Percentiles rank a stretch among this genome's conserved stretches.
These are phyloP conservation scores for Elaphurus davidianus DNA, from an alignment of 2,113 vertebrate species.

Conservation along the genomic window DNA sequence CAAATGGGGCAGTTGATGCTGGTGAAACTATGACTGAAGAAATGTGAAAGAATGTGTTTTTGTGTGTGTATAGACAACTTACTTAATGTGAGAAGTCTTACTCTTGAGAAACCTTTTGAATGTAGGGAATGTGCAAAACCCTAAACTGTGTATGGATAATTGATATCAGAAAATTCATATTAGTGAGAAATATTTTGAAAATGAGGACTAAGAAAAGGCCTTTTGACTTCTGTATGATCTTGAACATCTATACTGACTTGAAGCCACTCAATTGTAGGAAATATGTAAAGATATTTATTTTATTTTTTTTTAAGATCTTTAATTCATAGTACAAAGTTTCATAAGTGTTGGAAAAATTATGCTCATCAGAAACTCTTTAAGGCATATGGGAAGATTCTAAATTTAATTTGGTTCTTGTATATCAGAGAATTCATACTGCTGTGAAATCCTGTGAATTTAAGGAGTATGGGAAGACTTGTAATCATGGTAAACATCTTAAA, in stretches of 20 bases:
- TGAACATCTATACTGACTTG: not conserved
- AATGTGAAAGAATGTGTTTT: not conserved
- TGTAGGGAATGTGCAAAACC: not conserved
- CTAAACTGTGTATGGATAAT: not conserved
- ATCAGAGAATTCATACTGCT: not conserved
- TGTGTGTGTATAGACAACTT: not conserved
- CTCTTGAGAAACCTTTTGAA: not conserved
- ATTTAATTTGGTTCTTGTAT: not conserved
- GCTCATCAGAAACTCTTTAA: not conserved
- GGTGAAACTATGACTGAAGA: not conserved
- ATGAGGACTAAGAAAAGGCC: not conserved
- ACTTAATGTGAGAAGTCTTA: not conserved
- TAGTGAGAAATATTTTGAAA: conserved; percentile 26
- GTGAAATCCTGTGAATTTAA: not conserved
- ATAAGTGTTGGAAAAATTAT: not conserved
- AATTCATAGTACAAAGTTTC: not conserved
- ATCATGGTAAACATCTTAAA: not conserved
- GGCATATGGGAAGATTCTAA: not conserved
- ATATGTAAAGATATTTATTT: not conserved
- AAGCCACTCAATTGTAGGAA: not conserved
- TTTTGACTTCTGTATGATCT: not conserved
- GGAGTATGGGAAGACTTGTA: not conserved
- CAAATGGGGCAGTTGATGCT: not conserved
- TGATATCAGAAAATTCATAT: not conserved
- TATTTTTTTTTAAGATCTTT: not conserved